These are phyloP conservation scores for Aphelinus atriplicis DNA, from an alignment of 1,140 invertebrate species.

Conservation along the genomic window DNA sequence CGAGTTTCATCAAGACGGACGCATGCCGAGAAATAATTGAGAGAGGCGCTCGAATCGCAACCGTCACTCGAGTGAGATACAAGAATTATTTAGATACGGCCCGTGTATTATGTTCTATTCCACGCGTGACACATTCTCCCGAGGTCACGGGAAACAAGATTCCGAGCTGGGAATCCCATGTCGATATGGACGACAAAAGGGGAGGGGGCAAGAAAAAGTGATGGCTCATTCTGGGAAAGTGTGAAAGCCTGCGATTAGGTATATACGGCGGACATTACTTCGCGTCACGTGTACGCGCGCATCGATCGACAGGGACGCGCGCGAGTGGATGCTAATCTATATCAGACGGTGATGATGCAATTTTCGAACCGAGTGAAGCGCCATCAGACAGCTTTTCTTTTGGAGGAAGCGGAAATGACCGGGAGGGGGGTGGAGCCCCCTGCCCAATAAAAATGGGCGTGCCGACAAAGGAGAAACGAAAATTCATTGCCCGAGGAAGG, in stretches of 20 bases:
- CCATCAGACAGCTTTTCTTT: conserved; percentile 24
- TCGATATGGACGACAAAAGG: too few relatives aligned
- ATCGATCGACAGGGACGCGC: conserved; percentile 5
- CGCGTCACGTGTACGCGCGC: background rate
- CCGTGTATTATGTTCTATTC: too few relatives aligned
- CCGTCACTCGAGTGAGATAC: too few relatives aligned
- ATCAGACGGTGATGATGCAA: conserved; percentile 36
- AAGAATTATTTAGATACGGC: too few relatives aligned
- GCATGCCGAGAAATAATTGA: too few relatives aligned
- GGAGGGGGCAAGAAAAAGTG: too few relatives aligned
- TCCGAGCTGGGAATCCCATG: too few relatives aligned
- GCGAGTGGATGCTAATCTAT: conserved; percentile 9
- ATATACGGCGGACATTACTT: conserved; percentile 19
- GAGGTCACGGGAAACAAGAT: too few relatives aligned
- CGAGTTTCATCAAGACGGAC: too few relatives aligned
- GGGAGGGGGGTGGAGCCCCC: conserved; percentile 22
- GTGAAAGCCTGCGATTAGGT: conserved; percentile 30
- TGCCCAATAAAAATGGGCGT: conserved; percentile 43
- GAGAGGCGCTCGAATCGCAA: too few relatives aligned
- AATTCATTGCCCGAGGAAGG: conserved; percentile 41
- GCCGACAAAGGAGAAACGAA: conserved; percentile 42
- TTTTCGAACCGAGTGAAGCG: conserved; percentile 11
- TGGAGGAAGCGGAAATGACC: conserved; percentile 39
- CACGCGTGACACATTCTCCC: too few relatives aligned
- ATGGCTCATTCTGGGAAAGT: conserved; percentile 11